These are phyloP conservation scores for Candoia aspera DNA, from an alignment of 2,113 vertebrate genomes.

Conservation along the genomic window DNA sequence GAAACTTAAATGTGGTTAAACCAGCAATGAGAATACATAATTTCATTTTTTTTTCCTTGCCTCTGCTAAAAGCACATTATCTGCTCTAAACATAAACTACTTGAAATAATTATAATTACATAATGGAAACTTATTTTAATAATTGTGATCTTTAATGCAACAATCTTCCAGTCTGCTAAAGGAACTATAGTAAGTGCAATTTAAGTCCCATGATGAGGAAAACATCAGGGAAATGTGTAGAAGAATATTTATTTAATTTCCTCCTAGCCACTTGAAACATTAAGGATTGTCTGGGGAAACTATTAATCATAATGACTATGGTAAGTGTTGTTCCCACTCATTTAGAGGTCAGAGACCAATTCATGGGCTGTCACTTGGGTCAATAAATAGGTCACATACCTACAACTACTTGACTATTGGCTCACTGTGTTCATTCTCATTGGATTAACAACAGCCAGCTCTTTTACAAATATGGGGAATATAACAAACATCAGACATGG, in stretches of 20 bases:
- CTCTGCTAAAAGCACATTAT: constrained; percentile 28
- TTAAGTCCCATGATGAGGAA: constrained; percentile 66
- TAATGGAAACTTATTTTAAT: constrained; percentile 46
- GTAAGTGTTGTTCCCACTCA: constrained; percentile 47
- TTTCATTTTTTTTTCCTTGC: constrained; percentile 23
- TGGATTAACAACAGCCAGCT: constrained; percentile 60
- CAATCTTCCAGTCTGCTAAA: constrained; percentile 62
- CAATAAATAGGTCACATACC: constrained; percentile 58
- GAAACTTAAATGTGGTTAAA: constrained; percentile 23
- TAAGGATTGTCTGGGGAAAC: constrained; percentile 61
- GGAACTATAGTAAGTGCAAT: constrained; percentile 67
- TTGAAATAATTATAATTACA: constrained; percentile 35
- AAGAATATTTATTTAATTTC: constrained; percentile 71
- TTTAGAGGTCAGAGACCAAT: constrained; percentile 51
- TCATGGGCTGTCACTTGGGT: constrained; percentile 61
- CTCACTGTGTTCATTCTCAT: constrained; percentile 44
- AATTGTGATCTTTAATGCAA: constrained; percentile 54
- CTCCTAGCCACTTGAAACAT: constrained; percentile 60
- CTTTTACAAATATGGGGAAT: constrained; percentile 56
- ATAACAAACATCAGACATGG: constrained; percentile 23
- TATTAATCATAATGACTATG: constrained; percentile 63
- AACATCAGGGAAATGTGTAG: constrained; percentile 66
- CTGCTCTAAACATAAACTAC: constrained; percentile 35
- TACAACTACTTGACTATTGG: constrained; percentile 59
- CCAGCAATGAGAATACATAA: constrained; percentile 13